Base-by-base conservation (phyloP, 2,797 vertebrate species). In the Siniperca scherzeri region DNA sequence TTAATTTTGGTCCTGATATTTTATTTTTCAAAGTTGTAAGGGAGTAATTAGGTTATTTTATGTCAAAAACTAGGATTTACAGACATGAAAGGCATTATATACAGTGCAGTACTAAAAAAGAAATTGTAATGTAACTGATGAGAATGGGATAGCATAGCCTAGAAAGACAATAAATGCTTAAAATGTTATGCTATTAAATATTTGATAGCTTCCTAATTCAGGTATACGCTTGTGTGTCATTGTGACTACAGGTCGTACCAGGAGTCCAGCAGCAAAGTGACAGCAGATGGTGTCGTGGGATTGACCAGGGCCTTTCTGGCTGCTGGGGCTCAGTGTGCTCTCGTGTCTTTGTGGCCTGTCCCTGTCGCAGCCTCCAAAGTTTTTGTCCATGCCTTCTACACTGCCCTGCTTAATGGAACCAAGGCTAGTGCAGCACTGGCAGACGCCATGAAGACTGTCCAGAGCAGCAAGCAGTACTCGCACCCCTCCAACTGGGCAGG, bases 401-500 rank as follows among this genome's bases (percentile, higher is more conserved):
- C 97, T 0, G 97, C 98, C 65, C 95, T 99, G 78, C 95, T 99
- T 8, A 99, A 97, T 0, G 98, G 99, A 57, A 97, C 97, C 89
- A 99, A 98, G 92, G 97, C 98, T 86, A 99, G 98, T 0, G 96
- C 96, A 0, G 97, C 99, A 1, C 96, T 99, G 0, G 97, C 97
- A 0, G 98, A 99, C 86, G 98, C 98, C 22, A 99, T 99, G 99
- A 99, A 98, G 89, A 96, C 92, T 0, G 97, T 99, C 4, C 98
- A 99, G 93, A 98, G 97, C 95, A 99, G 97, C 96, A 98, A 97
- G 89, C 96, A 98, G 95, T 98, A 98, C 93, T 97, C 98, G 0
- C 98, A 99, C 89, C 98, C 99, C 0, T 98, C 98, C 93, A 99
- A 99, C 96, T 99, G 99, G 99, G 98, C 99, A 97, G 99, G 99